Evolutionary conservation across 1,140 invertebrate genomes (phyloP), one percentile per base, ranked within the genome.

Genomic region (Lordiphosa clarofinis): DNA sequence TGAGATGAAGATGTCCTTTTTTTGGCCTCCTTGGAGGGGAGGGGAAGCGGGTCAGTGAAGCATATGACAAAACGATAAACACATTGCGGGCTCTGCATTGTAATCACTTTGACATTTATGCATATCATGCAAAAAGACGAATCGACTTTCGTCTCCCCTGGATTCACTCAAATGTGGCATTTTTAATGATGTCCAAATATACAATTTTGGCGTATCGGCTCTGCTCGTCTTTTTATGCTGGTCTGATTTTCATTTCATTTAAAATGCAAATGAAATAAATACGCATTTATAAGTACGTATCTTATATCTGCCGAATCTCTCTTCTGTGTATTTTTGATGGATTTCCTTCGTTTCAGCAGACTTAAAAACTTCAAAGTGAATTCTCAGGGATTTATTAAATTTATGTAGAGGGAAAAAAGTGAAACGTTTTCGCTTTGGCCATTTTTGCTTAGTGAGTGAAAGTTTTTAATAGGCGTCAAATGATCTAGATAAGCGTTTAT

Each of bases 51-150:
- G 43, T 60, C 72, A 75, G 40, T 73, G 68, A 75, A 63, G 63
- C 82, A 68, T 69, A 54, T 58, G 64, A 57, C 82, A 73, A 86
- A 86, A 68, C 82, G 82, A 86, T 86, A 81, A 86, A 86, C 82
- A 86, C 81, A 76, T 73, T 73, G 67, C 49, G 56, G 56, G 58
- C 56, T 58, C 70, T 74, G 64, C 78, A 81, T 86, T 87, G 82
- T 86, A 86, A 86, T 86, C 81, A 86, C 82, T 86, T 86, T 86
- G 81, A 76, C 81, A 76, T 86, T 86, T 86, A 82, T 75, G 82
- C 82, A 86, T 86, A 86, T 73, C 78, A 67, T 79, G 73, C 69
- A 73, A 75, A 73, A 79, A 55, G 54, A 53, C 62, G 56, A 56
- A 58, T 19, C 40, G 67, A 66, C 58, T 65, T 52, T 40, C 35